These are phyloP conservation scores for Cyphomyrus discorhynchus DNA, from an alignment of 2,113 vertebrate species.

Conservation along the genomic window DNA sequence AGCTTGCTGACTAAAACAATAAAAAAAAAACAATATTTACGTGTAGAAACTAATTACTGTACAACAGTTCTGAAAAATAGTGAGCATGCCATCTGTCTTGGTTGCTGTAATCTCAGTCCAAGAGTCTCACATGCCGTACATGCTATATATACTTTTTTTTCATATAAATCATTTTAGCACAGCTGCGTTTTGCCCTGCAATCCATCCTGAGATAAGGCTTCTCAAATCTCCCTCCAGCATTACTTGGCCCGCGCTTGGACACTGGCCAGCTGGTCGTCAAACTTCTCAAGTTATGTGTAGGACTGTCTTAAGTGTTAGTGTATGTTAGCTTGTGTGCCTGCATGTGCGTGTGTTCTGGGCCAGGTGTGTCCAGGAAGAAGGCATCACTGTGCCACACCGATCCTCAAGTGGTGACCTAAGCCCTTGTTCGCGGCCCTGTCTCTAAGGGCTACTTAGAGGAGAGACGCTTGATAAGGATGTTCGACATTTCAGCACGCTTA, in stretches of 20 bases:
- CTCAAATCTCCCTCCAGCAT: conserved; percentile 65
- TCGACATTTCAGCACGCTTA: conserved; percentile 41
- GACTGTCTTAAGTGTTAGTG: background rate
- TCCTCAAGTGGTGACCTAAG: background rate
- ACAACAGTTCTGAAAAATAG: background rate
- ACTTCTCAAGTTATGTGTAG: conserved; percentile 40
- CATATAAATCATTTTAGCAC: conserved; percentile 68
- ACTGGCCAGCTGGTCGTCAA: conserved; percentile 45
- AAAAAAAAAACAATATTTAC: background rate
- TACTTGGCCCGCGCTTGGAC: conserved; percentile 47
- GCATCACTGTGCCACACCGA: background rate
- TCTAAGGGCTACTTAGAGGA: conserved; percentile 31
- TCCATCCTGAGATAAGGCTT: conserved; percentile 65
- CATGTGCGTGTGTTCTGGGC: background rate
- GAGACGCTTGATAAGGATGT: conserved; percentile 40
- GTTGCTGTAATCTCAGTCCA: background rate
- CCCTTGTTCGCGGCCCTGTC: conserved; percentile 17
- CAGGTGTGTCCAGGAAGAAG: background rate
- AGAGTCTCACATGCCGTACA: background rate
- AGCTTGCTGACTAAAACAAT: background rate
- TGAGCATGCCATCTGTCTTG: background rate
- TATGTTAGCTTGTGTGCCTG: background rate
- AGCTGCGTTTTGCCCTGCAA: conserved; percentile 51
- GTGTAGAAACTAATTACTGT: background rate
- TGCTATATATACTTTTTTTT: conserved; percentile 13